Evolutionary conservation across 2,113 vertebrate species (phyloP).

Genomic region (Psettodes erumei): DNA sequence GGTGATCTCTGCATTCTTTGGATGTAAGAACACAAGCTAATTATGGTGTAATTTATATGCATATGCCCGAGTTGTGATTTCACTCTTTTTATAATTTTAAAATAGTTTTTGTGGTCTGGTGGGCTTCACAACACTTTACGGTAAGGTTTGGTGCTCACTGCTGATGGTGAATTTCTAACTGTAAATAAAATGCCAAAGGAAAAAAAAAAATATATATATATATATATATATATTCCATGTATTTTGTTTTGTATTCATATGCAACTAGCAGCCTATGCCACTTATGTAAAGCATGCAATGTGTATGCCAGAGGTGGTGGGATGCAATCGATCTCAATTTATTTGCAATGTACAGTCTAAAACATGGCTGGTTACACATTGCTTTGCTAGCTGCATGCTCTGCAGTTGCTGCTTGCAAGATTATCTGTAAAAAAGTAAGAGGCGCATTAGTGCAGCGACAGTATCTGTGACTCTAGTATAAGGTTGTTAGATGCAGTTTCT

Average conservation of each 20-base stretch:
- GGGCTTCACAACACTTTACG: background rate
- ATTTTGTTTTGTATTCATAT: conserved; percentile 28
- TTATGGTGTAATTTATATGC: background rate
- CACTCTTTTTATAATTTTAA: background rate
- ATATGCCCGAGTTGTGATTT: background rate
- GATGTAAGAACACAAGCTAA: background rate
- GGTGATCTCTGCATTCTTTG: background rate
- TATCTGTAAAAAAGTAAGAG: conserved; percentile 54
- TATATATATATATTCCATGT: background rate
- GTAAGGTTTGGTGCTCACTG: background rate
- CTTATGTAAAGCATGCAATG: conserved; percentile 43
- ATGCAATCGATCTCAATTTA: conserved; percentile 42
- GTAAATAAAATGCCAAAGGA: background rate
- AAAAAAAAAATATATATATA: background rate
- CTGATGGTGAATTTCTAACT: conserved; percentile 1
- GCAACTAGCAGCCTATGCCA: background rate
- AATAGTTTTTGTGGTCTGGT: background rate
- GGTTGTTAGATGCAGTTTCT: conserved; percentile 52
- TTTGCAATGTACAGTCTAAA: conserved; percentile 40
- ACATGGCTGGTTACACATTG: conserved; percentile 51
- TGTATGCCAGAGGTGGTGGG: conserved; percentile 17
- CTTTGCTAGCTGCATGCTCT: conserved; percentile 41
- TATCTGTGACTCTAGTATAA: conserved; percentile 40
- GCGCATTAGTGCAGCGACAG: conserved; percentile 51
- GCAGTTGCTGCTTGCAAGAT: conserved; percentile 46